Evolutionary conservation across 2,888 invertebrate genomes (phyloP).

Genomic region (Phortica magna): DNA sequence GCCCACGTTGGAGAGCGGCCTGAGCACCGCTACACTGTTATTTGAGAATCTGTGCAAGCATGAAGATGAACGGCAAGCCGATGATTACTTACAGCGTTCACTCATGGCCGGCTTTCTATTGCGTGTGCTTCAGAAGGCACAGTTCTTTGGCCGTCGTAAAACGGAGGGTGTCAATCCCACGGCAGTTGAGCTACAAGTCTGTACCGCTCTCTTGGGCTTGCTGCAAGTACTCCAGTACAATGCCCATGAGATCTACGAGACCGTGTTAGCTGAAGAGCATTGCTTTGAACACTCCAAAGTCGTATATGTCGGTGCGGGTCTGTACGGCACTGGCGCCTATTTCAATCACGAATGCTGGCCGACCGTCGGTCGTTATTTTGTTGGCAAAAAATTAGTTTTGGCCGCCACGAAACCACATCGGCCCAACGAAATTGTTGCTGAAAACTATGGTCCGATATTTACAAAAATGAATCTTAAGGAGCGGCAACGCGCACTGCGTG

Average conservation of each 20-base stretch:
- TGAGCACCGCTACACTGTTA: constrained; percentile 77
- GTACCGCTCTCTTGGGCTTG: constrained; percentile 83
- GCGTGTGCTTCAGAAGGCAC: constrained; percentile 84
- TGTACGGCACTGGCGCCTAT: constrained; percentile 87
- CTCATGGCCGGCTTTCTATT: constrained; percentile 88
- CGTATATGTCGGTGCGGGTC: constrained; percentile 80
- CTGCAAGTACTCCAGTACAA: constrained; percentile 90
- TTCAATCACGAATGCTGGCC: constrained; percentile 93
- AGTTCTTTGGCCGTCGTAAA: constrained; percentile 81
- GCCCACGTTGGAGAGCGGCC: constrained; percentile 72
- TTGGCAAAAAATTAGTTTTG: constrained; percentile 85
- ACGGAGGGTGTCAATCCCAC: constrained; percentile 78
- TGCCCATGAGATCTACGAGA: constrained; percentile 90
- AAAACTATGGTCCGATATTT: constrained; percentile 91
- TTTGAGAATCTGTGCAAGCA: constrained; percentile 85
- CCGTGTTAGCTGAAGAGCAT: constrained; percentile 80
- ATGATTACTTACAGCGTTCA: constrained; percentile 86
- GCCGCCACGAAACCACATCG: constrained; percentile 83
- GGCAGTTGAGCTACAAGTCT: constrained; percentile 81
- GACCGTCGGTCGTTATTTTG: constrained; percentile 87
- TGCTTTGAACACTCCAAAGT: constrained; percentile 75
- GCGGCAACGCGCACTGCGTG: constrained; percentile 83
- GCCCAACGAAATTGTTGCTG: constrained; percentile 84
- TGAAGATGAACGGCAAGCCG: constrained; percentile 80
- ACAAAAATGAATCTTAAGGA: constrained; percentile 80